These are phyloP conservation scores for Crossocerus cetratus DNA, from an alignment of 2,888 invertebrate genomes.

Conservation along the genomic window DNA sequence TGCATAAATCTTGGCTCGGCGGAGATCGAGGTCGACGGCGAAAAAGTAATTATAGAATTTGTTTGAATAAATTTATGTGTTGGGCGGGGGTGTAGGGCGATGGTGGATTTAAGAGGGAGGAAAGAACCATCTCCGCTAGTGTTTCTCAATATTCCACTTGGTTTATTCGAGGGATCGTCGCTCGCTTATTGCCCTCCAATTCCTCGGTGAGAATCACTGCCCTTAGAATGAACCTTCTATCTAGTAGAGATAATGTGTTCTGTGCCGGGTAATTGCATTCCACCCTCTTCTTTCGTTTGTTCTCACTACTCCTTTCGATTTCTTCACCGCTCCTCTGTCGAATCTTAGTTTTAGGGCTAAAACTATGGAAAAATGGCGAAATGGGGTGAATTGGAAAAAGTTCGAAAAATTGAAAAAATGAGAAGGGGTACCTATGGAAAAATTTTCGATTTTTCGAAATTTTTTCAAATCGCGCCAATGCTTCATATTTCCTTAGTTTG, in stretches of 20 bases:
- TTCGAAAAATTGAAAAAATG: too few relatives aligned
- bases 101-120: conserved; percentile 65
- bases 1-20: conserved; percentile 63
- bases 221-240: conserved; percentile 65
- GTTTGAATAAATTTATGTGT: conserved; percentile 74
- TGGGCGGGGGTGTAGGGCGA: conserved; percentile 54
- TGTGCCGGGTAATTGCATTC: conserved; percentile 74
- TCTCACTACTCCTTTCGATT: too few relatives aligned
- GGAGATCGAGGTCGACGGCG: conserved; percentile 38
- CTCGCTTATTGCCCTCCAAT: conserved; percentile 30
- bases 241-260: conserved; percentile 75
- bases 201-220: conserved; percentile 61
- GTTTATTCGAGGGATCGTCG: conserved; percentile 12
- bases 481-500: too few relatives aligned
- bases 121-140: conserved; percentile 56
- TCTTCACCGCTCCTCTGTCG: too few relatives aligned
- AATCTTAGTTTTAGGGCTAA: too few relatives aligned
- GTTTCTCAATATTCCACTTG: conserved; percentile 57
- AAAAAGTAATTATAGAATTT: conserved; percentile 76
- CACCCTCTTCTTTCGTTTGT: conserved; percentile 48
- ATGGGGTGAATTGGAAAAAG: too few relatives aligned
- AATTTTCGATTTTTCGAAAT: too few relatives aligned
- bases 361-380: too few relatives aligned
- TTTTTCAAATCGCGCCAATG: too few relatives aligned
- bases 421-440: too few relatives aligned